Conservation (phyloP, 2,888 invertebrate species). For the Dynastes tityus region DNA sequence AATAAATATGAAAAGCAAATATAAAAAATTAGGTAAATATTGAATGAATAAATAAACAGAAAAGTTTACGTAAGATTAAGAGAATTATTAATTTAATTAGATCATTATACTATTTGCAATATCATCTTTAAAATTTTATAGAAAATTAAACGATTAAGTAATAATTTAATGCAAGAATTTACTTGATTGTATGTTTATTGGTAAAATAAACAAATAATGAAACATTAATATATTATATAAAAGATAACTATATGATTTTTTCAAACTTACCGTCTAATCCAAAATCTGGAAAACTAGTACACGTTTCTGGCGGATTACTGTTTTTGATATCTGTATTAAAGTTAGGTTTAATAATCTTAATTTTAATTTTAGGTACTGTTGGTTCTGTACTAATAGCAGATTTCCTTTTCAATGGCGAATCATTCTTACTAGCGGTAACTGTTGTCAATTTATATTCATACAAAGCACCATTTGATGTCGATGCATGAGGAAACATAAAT, state of each 20-base stretch:
- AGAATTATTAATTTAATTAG: no score
- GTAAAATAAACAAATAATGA: no score
- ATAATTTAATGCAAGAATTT: no score
- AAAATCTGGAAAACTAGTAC: constrained; percentile 2
- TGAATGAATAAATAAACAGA: no score
- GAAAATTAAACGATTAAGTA: no score
- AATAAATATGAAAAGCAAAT: no score
- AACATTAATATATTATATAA: no score
- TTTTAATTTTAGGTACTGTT: constrained; percentile 17
- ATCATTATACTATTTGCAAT: no score
- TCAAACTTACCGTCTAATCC: constrained; percentile 10
- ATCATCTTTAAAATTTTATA: no score
- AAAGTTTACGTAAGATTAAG: no score
- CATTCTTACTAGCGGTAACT: background rate
- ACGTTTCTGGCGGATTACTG: constrained; percentile 19
- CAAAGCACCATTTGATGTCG: background rate
- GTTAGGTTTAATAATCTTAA: constrained; percentile 9
- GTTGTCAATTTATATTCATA: background rate
- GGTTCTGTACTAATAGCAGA: background rate
- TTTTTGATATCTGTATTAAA: background rate
- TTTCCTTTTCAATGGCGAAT: constrained; percentile 23
- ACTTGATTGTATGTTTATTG: no score
- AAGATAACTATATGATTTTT: background rate
- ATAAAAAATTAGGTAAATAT: no score
- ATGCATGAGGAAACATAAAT: background rate